Evolutionary conservation across 92 coral and sea anemone genomes (phyloP).

Genomic region (Phenganax marumi): DNA sequence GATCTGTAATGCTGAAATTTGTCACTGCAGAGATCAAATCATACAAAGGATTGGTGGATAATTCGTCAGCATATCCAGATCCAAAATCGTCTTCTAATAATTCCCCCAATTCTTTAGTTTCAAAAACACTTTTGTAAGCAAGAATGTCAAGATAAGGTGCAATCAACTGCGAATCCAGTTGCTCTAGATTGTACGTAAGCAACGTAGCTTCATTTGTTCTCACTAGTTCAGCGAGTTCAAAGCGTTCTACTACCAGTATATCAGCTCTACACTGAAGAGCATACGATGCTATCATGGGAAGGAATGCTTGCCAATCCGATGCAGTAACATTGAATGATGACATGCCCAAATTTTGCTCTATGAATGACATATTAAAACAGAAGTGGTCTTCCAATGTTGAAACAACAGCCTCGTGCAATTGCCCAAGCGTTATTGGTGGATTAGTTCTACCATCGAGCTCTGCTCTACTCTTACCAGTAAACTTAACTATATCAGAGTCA

Average conservation of each 20-base stretch:
- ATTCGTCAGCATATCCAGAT: not conserved
- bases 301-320: slow-evolving; percentile 5
- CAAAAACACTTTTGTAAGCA: not conserved
- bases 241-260: slow-evolving; percentile 1
- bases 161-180: slow-evolving; percentile 15
- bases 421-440: slow-evolving; percentile 26
- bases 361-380: slow-evolving; percentile 25
- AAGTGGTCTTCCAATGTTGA: slow-evolving; percentile 12
- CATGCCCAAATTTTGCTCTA: slow-evolving; percentile 9
- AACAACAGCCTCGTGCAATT: slow-evolving; percentile 32
- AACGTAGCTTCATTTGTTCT: slow-evolving; percentile 19
- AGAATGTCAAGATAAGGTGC: not conserved
- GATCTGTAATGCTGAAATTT: slow-evolving; percentile 24
- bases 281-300: slow-evolving; percentile 20
- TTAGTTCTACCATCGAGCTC: slow-evolving; percentile 14
- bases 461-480: not conserved
- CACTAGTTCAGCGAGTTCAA: slow-evolving; percentile 27
- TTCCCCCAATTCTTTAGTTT: not conserved
- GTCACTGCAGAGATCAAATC: not conserved
- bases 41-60: not conserved
- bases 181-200: slow-evolving; percentile 7
- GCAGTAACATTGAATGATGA: slow-evolving; percentile 28
- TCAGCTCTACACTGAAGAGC: slow-evolving; percentile 41
- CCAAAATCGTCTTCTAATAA: not conserved
- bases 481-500: not conserved